These are phyloP conservation scores for Macrosiphum euphorbiae DNA, from an alignment of 2,888 invertebrate genomes.

Conservation along the genomic window DNA sequence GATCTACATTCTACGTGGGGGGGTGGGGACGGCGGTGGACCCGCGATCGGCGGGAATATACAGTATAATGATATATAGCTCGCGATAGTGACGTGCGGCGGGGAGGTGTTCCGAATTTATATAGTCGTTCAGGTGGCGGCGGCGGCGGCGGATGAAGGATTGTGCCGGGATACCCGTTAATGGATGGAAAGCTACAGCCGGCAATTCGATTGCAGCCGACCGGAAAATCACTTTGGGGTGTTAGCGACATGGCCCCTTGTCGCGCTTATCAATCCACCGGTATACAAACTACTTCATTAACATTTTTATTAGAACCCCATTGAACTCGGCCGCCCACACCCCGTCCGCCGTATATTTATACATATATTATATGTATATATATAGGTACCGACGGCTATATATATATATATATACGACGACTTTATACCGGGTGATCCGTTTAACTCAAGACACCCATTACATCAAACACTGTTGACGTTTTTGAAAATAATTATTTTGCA, in stretches of 20 bases:
- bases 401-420: background rate
- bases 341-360: background rate
- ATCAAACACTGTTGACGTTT: too few relatives aligned
- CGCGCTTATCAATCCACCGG: slow-evolving; percentile 64
- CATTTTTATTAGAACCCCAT: slow-evolving; percentile 65
- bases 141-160: slow-evolving; percentile 57
- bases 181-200: slow-evolving; percentile 65
- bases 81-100: background rate
- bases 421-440: background rate
- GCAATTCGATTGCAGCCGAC: slow-evolving; percentile 65
- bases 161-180: slow-evolving; percentile 64
- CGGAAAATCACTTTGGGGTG: slow-evolving; percentile 65
- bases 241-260: slow-evolving; percentile 65
- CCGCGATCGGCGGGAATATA: slow-evolving; percentile 29
- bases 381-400: background rate
- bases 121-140: slow-evolving; percentile 45
- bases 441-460: too few relatives aligned
- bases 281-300: slow-evolving; percentile 65
- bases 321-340: slow-evolving; percentile 20
- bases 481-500: too few relatives aligned
- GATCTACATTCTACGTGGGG: background rate
- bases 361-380: too few relatives aligned
- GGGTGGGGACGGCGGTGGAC: background rate
- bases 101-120: background rate
- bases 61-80: background rate